Evolutionary conservation across 2,888 invertebrate genomes (phyloP).

Genomic region (Thymelicus acteon): DNA sequence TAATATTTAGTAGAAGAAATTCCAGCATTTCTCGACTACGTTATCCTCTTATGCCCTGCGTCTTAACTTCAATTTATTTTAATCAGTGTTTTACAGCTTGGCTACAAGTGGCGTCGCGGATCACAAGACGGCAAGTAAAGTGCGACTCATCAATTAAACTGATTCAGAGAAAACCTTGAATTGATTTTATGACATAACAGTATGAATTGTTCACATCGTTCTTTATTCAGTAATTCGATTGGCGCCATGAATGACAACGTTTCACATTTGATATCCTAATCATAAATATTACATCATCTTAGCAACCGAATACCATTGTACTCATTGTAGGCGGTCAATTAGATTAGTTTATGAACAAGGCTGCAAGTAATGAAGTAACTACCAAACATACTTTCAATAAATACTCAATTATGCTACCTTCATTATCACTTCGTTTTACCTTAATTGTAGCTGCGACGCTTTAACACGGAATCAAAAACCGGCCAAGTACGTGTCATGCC

Average conservation of each 20-base stretch:
- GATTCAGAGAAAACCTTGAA: slow-evolving; percentile 20
- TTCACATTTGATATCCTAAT: not conserved
- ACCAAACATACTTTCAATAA: too few relatives aligned
- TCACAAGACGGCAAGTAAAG: not conserved
- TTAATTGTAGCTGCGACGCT: too few relatives aligned
- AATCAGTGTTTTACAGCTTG: not conserved
- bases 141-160: slow-evolving; percentile 15
- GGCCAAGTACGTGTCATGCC: too few relatives aligned
- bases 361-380: too few relatives aligned
- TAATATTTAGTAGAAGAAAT: too few relatives aligned
- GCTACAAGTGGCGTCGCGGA: not conserved
- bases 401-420: too few relatives aligned
- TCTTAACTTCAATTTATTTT: slow-evolving; percentile 15
- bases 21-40: not conserved
- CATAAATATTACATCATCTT: not conserved
- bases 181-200: slow-evolving; percentile 3
- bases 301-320: not conserved
- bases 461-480: too few relatives aligned
- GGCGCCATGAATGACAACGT: not conserved
- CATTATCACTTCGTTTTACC: too few relatives aligned
- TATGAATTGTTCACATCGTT: slow-evolving; percentile 11
- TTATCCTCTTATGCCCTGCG: not conserved
- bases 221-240: slow-evolving; percentile 24
- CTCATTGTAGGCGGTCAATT: too few relatives aligned
- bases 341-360: too few relatives aligned